Evolutionary conservation across 2,113 vertebrate genomes (phyloP), one percentile per base, ranked within the genome.

Genomic region (Aspiorhynchus laticeps): DNA sequence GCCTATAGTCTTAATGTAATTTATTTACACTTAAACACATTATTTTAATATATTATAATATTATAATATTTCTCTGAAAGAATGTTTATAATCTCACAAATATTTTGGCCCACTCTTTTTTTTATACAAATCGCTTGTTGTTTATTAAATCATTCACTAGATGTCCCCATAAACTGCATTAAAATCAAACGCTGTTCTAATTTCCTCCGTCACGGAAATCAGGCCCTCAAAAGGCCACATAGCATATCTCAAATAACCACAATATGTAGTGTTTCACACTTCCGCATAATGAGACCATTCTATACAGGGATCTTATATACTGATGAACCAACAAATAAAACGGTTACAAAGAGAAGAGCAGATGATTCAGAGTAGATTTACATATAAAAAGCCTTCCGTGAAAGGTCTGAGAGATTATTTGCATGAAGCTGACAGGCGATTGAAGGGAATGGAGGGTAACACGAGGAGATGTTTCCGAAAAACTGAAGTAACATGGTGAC

Each of bases 361-460:
- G 33, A 59, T 85, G 74, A 78, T 78, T 67, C 77, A 56, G 77
- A 79, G 77, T 79, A 79, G 21, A 79, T 79, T 79, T 79, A 79
- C 51, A 83, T 83, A 83, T 83, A 83, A 83, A 83, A 83, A 71
- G 81, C 81, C 28, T 83, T 28, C 46, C 43, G 26, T 53, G 81
- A 83, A 83, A 71, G 48, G 46, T 31, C 63, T 73, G 63, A 36
- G 65, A 71, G 67, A 73, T 51, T 51, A 83, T 73, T 83, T 71
- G 65, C 51, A 79, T 38, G 77, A 79, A 79, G 10, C 77, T 79
- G 77, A 79, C 77, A 79, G 51, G 77, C 76, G 15, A 48, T 19
- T 78, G 17, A 53, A 78, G 76, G n/a, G 17, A 33, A 79, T 59
- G 51, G 31, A 59, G 77, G 19, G 19, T 17, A 56, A 33, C 48